Evolutionary conservation across 2,888 invertebrate species (phyloP).

Genomic region (Gibbula magus): DNA sequence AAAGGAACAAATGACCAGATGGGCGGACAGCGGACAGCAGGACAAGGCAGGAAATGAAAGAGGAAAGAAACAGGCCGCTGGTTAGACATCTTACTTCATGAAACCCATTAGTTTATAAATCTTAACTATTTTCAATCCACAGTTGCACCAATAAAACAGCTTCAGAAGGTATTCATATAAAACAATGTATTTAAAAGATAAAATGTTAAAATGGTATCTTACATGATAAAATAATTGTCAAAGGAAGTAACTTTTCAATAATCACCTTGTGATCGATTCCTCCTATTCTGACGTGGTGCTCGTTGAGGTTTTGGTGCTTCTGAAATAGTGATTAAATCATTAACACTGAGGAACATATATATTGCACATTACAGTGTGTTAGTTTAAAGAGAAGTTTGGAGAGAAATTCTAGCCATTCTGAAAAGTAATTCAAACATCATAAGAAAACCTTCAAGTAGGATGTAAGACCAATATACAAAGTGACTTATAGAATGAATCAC

Average conservation of each 20-base stretch:
- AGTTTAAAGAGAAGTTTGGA: no score
- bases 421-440: no score
- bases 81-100: slow-evolving; percentile 42
- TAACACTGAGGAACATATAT: no score
- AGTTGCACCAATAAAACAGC: background rate
- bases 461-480: no score
- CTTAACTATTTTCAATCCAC: background rate
- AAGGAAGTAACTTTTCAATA: background rate
- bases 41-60: slow-evolving; percentile 42
- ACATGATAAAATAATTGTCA: no score
- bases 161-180: background rate
- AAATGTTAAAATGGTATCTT: background rate
- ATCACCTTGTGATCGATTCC: slow-evolving; percentile 71
- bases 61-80: slow-evolving; percentile 51
- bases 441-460: no score
- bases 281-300: slow-evolving; percentile 60
- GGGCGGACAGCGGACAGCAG: slow-evolving; percentile 27
- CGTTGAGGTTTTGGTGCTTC: slow-evolving; percentile 75
- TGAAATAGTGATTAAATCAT: slow-evolving; percentile 41
- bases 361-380: no score
- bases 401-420: no score
- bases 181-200: background rate
- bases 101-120: background rate
- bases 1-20: background rate
- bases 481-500: no score